These are phyloP conservation scores for Urocitellus parryii DNA, from an alignment of 2,113 vertebrate genomes.

Conservation along the genomic window DNA sequence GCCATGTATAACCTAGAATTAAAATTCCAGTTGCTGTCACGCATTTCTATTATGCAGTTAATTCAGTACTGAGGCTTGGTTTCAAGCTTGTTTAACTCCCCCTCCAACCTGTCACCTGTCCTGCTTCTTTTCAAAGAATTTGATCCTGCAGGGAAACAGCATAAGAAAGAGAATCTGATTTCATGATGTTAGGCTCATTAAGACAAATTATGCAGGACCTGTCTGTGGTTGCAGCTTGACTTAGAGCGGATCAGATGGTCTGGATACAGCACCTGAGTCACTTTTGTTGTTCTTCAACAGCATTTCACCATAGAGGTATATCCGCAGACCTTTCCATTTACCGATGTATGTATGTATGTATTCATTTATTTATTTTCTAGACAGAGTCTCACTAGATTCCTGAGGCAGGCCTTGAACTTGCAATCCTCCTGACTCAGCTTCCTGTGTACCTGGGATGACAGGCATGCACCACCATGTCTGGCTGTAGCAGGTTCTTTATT, in stretches of 20 bases:
- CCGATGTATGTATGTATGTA: no score
- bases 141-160: background rate
- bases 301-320: no score
- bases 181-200: background rate
- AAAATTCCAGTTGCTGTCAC: background rate
- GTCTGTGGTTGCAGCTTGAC: no score
- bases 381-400: no score
- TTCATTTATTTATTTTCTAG: no score
- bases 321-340: no score
- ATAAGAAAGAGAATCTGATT: background rate
- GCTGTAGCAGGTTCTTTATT: background rate
- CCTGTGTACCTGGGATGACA: no score
- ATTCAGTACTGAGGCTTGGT: background rate
- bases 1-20: background rate
- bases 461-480: no score
- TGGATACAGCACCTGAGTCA: background rate
- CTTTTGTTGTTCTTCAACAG: background rate
- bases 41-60: background rate
- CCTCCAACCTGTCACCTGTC: background rate
- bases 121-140: background rate
- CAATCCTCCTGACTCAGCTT: no score
- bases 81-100: background rate
- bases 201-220: background rate
- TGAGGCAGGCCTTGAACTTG: no score
- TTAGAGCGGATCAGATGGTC: background rate